Base-by-base conservation (phyloP, 2,113 vertebrate species). In the Bagarius yarrelli region DNA sequence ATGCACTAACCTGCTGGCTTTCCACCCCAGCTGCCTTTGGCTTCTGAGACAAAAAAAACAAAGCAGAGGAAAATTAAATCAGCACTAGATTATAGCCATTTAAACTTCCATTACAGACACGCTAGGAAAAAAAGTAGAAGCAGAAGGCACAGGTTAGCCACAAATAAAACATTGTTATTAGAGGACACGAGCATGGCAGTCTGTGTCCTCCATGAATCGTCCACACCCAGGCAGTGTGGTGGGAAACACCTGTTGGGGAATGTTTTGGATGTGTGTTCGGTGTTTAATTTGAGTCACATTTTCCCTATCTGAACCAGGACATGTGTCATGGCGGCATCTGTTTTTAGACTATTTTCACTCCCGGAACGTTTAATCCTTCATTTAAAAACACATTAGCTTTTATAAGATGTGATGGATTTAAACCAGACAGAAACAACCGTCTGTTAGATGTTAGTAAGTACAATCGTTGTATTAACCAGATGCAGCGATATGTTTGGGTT, bases 201-300 rank as follows among this genome's bases (percentile, higher is more conserved):
- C 32, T 81, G 80, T 0, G 71, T 61, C 23, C 60, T 40, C 50
- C n/a, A 23, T 23, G 27, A 27, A 44, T 25, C 55, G 14, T 70
- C 73, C 63, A n/a, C 73, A 57, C 63, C 52, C 80, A 67, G 61
- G 50, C 15, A 60, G 52, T 76, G 56, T 67, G 80, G 72, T 47
- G 80, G 81, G 74, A 77, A 82, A 82, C 81, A 82, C 81, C 81
- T 82, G 81, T 50, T 77, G 40, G 30, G 55, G 81, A 69, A 52
- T 32, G 25, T 50, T 56, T 57, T 50, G 60, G 52, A 69, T 36
- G 57, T 27, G 21, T 32, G 52, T 27, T 70, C 23, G 5, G 36
- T 60, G 73, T 69, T 76, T 70, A 50, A 34, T 59, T 14, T 47
- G n/a, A 70, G 61, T 82, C 81, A 77, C 25, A 34, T 59, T 82